Base-by-base conservation (phyloP, 2,888 invertebrate species). In the Napeogenes sylphis region DNA sequence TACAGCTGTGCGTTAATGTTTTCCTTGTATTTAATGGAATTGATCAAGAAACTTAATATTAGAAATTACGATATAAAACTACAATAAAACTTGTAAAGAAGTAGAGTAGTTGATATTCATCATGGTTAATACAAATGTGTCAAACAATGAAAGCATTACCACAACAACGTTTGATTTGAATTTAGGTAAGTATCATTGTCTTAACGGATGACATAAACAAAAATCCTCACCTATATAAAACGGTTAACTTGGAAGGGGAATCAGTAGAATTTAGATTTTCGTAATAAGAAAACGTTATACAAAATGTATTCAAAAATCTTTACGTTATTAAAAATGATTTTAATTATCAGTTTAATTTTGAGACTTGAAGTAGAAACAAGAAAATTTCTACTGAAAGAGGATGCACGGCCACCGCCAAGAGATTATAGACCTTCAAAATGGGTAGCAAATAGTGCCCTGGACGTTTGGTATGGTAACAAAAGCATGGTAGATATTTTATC, bases 381-480 rank as follows among this genome's bases (percentile, higher is more conserved):
- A 54, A 69, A 63, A n/a, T 68, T 70, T 0, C 66, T 58, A 0
- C 32, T 78, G 13, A 70, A 67, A 59, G 70, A 70, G 13, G 72
- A 75, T 32, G 68, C 68, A 3, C 30, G 51, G 1, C 65, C 62
- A 42, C 66, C 67, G 0, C 45, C 59, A 32, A 77, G 77, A 53
- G 82, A 82, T 46, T 81, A 82, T 45, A 76, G 78, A 55, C 81
- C 82, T 3, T 70, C 81, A 0, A 83, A 85, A 62, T 86, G 84
- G 86, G 33, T 85, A 2, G 55, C 85, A 0, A 84, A 83, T 30
- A 83, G 81, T 62, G 82, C 82, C 2, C 73, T 87, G 76, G 87
- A 87, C 55, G 66, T 87, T 0, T 87, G 84, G 84, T 83, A 80
- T 21, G 87, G 86, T 0, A 87, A 87, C 55, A 83, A 81, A 64